Conservation (phyloP, 2,888 invertebrate genomes). For the Cryptocephalus primarius region DNA sequence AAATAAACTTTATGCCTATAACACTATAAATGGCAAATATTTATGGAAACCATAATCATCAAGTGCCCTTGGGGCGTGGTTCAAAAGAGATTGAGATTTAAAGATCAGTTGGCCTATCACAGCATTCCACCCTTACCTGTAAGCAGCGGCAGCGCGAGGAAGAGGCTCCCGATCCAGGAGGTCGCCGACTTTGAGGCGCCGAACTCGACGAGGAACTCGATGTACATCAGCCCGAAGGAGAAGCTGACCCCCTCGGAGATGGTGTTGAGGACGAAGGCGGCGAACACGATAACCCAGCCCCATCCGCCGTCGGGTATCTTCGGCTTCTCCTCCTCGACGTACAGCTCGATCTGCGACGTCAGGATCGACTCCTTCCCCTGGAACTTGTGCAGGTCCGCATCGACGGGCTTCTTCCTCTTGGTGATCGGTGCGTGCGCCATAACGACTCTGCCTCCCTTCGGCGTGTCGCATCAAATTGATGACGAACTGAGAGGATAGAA, state of each 20-base stretch:
- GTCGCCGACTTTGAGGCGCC: constrained; percentile 51
- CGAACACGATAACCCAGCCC: constrained; percentile 83
- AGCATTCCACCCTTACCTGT: constrained; percentile 11
- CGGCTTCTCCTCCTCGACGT: constrained; percentile 31
- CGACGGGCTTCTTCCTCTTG: constrained; percentile 5
- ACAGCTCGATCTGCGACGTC: constrained; percentile 16
- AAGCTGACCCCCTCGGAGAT: constrained; percentile 90
- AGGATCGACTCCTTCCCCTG: constrained; percentile 16
- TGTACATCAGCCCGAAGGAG: constrained; percentile 85
- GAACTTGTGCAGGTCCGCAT: constrained; percentile 8
- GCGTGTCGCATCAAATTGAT: neutral
- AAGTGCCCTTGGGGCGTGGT: too few species aligned
- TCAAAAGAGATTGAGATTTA: too few species aligned
- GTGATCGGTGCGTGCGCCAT: constrained; percentile 10
- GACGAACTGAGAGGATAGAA: too few species aligned
- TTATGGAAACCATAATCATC: too few species aligned
- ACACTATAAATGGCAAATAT: too few species aligned
- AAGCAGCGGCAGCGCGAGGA: constrained; percentile 50
- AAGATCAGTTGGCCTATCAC: too few species aligned
- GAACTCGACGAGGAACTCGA: constrained; percentile 54
- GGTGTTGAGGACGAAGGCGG: constrained; percentile 75
- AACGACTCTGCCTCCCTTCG: neutral
- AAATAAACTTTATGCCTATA: too few species aligned
- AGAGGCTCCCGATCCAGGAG: constrained; percentile 39
- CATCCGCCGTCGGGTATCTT: constrained; percentile 73